phyloP scores from a whole-genome alignment of 2,113 vertebrate species.

The Camelus dromedarius region DNA sequence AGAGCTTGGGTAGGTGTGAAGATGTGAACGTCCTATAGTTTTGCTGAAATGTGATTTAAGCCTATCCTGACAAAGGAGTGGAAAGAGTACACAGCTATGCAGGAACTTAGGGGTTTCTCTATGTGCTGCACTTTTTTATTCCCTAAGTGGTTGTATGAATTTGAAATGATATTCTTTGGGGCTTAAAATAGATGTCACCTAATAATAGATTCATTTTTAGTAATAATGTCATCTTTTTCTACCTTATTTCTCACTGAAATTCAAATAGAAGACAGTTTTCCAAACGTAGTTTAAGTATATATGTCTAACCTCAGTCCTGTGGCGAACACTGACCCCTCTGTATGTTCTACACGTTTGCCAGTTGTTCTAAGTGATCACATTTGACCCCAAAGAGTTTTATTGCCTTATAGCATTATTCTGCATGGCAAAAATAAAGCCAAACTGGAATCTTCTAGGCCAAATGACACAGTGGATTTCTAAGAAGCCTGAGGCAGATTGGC shows the following conservation, averaged over 20 bases:
- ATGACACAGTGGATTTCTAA: conserved; percentile 57
- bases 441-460: conserved; percentile 67
- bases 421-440: conserved; percentile 70
- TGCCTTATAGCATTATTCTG: conserved; percentile 41
- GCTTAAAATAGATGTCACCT: neutral
- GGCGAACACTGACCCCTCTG: neutral
- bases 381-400: conserved; percentile 17
- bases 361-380: neutral
- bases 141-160: neutral
- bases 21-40: neutral
- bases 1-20: neutral
- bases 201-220: conserved; percentile 34
- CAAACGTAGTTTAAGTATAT: conserved; percentile 23
- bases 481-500: conserved; percentile 46
- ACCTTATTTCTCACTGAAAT: neutral
- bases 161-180: neutral
- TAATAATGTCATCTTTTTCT: conserved; percentile 9
- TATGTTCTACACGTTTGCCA: neutral
- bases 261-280: conserved; percentile 16
- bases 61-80: neutral
- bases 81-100: neutral
- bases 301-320: neutral
- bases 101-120: neutral
- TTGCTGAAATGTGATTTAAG: conserved; percentile 23
- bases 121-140: neutral